phyloP scores from a whole-genome alignment of 2,888 invertebrate genomes.

The Drosophila cognata region DNA sequence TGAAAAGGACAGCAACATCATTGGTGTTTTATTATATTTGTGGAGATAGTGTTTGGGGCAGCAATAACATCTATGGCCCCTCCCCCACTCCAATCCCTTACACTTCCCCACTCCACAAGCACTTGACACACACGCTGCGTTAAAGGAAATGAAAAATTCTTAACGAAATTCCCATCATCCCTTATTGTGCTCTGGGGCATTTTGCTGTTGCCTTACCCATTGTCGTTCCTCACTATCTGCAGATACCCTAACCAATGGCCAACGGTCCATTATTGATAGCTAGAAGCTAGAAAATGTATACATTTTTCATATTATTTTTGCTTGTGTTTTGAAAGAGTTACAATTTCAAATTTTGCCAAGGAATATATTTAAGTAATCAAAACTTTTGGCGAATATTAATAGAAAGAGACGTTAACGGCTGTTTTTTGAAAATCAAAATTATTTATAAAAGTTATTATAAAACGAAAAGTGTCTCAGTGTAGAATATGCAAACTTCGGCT shows the following conservation, averaged over 20 bases:
- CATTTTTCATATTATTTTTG: background rate
- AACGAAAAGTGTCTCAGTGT: background rate
- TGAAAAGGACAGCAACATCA: constrained; percentile 31
- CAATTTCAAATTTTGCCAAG: background rate
- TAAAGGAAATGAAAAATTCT: constrained; percentile 79
- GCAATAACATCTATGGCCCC: constrained; percentile 49
- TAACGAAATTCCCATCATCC: constrained; percentile 79
- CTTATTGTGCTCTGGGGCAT: constrained; percentile 78
- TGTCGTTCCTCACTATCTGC: constrained; percentile 18
- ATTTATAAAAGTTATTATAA: background rate
- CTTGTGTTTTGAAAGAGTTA: background rate
- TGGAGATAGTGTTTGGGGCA: constrained; percentile 11
- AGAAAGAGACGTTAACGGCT: background rate
- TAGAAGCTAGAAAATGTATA: background rate
- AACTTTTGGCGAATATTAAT: background rate
- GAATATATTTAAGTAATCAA: background rate
- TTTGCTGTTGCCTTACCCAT: constrained; percentile 27
- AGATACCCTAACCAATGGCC: constrained; percentile 19
- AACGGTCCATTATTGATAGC: background rate
- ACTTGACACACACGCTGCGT: constrained; percentile 48
- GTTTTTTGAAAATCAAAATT: background rate
- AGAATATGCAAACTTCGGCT: constrained; percentile 21
- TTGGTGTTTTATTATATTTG: constrained; percentile 16
- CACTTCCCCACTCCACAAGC: constrained; percentile 12
- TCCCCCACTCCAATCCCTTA: constrained; percentile 9